A percentile compares a stretch with the other conserved stretches of the same genome.
Evolutionary conservation across 1,140 invertebrate species (phyloP).

Genomic region (Caenorhabditis remanei): DNA sequence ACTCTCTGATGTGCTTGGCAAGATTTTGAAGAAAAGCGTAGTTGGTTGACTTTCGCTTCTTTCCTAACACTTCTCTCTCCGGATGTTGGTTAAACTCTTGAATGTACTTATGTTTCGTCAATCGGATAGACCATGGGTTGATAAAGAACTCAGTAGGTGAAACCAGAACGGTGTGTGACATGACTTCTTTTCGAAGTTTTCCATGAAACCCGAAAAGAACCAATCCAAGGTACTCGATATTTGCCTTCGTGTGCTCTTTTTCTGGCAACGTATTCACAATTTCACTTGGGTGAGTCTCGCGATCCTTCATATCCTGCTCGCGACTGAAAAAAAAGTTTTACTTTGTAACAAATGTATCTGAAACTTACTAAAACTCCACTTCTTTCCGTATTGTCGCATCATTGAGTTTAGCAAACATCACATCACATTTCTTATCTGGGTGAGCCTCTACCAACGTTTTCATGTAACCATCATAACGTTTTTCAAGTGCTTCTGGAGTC

Average conservation of each 20-base stretch:
- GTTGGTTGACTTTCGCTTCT: constrained; percentile 12
- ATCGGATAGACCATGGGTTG: constrained; percentile 15
- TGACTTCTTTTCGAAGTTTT: background rate
- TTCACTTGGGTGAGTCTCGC: background rate
- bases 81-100: constrained; percentile 19
- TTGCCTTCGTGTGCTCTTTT: background rate
- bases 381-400: background rate
- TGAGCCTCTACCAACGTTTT: background rate
- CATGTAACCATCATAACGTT: background rate
- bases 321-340: background rate
- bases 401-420: background rate
- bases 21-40: constrained; percentile 24
- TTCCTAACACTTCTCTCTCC: constrained; percentile 16
- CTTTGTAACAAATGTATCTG: no score
- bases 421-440: background rate
- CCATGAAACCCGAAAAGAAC: background rate
- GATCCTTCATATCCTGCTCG: constrained; percentile 20
- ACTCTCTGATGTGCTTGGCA: constrained; percentile 43
- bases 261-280: background rate
- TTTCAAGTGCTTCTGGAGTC: background rate
- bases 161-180: background rate
- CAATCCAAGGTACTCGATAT: constrained; percentile 16
- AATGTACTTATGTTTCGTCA: background rate
- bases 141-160: constrained; percentile 20
- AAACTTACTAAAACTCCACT: background rate